These are phyloP conservation scores for Doris montereyensis DNA, from an alignment of 2,888 invertebrate genomes.

Conservation along the genomic window DNA sequence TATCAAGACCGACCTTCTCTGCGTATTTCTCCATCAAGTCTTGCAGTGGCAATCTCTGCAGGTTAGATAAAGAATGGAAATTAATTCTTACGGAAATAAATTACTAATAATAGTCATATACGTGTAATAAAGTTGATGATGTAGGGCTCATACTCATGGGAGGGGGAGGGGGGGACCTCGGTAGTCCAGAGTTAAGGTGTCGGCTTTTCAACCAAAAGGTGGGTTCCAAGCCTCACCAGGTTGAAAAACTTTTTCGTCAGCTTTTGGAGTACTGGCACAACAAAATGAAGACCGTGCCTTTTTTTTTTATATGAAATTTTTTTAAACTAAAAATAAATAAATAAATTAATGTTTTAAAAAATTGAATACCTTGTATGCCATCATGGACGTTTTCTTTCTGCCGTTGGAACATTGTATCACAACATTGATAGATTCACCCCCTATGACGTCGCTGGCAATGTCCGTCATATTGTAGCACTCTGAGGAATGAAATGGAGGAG, in stretches of 20 bases:
- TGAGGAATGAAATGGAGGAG: neutral
- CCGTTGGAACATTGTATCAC: conserved; percentile 26
- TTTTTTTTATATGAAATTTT: too few relatives aligned
- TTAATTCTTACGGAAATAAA: neutral
- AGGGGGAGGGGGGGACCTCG: neutral
- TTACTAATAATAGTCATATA: neutral
- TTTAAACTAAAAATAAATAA: too few relatives aligned
- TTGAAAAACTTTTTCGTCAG: too few relatives aligned
- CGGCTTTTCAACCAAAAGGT: too few relatives aligned
- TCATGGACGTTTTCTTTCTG: neutral
- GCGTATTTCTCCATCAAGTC: conserved; percentile 33
- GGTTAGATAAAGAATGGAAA: neutral
- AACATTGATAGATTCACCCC: conserved; percentile 11
- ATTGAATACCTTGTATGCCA: conserved; percentile 38
- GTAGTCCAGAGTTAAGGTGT: too few relatives aligned
- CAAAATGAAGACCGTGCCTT: too few relatives aligned
- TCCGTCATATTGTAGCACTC: conserved; percentile 28
- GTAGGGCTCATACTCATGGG: neutral
- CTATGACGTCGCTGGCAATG: neutral
- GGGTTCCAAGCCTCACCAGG: too few relatives aligned
- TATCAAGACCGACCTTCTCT: neutral
- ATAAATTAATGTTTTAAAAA: too few relatives aligned
- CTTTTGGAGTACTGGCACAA: too few relatives aligned
- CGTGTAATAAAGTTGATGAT: neutral
- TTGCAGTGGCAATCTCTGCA: conserved; percentile 26